Percentiles rank a stretch among this genome's conserved stretches.
Evolutionary conservation across 2,797 vertebrate genomes (phyloP).

Genomic region (Smutsia temminckii): DNA sequence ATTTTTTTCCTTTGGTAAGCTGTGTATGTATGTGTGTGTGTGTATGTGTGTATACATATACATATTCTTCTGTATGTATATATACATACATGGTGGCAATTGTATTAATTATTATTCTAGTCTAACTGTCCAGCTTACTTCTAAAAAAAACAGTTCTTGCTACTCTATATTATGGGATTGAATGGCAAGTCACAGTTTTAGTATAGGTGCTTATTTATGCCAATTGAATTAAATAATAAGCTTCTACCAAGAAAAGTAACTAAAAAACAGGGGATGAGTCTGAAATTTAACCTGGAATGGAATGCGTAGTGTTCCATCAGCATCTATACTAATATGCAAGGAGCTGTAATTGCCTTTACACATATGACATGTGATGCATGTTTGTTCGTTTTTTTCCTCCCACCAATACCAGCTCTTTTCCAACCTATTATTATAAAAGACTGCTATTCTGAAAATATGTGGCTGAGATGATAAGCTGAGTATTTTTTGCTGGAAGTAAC

Average conservation of each 20-base stretch:
- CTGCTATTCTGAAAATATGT: not conserved
- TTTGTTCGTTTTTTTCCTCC: not conserved
- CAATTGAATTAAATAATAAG: not conserved
- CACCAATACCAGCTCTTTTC: not conserved
- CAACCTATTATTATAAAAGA: not conserved
- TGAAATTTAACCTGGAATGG: not conserved
- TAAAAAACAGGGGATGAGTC: not conserved
- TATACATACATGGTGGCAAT: not conserved
- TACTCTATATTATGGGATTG: not conserved
- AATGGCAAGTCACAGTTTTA: not conserved
- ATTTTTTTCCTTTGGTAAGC: not conserved
- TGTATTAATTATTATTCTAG: not conserved
- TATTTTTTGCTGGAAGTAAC: not conserved
- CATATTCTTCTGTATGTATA: not conserved
- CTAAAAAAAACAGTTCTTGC: not conserved
- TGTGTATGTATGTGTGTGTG: not conserved
- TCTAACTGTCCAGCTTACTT: not conserved
- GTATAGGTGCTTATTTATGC: not conserved
- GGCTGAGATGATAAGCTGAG: not conserved
- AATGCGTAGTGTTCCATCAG: not conserved
- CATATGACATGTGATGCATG: not conserved
- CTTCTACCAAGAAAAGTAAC: not conserved
- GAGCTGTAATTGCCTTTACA: not conserved
- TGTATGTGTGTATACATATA: not conserved
- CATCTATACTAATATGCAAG: not conserved